These are phyloP conservation scores for Xyliphius kryptos DNA, from an alignment of 2,113 vertebrate genomes.

Conservation along the genomic window DNA sequence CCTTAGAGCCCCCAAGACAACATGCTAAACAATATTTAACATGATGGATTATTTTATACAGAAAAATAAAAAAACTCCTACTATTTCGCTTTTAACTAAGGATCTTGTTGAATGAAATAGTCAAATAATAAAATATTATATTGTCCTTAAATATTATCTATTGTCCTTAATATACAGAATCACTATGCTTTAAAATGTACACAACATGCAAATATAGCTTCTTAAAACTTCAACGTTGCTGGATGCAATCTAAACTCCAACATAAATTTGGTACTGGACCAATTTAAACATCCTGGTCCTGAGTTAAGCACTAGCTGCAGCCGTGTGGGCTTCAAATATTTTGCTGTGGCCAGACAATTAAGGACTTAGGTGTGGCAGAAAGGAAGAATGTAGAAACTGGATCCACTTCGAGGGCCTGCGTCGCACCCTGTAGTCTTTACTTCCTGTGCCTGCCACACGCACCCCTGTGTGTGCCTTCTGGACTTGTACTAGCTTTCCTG, in stretches of 20 bases:
- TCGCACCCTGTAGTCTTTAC: slow-evolving; percentile 62
- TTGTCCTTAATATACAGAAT: too few species aligned
- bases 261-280: slow-evolving; percentile 55
- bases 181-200: too few species aligned
- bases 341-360: slow-evolving; percentile 71
- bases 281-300: slow-evolving; percentile 65
- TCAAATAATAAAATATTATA: too few species aligned
- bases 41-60: too few species aligned
- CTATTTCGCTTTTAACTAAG: too few species aligned
- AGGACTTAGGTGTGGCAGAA: slow-evolving; percentile 71
- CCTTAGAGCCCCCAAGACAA: too few species aligned
- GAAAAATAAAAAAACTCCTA: too few species aligned
- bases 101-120: too few species aligned
- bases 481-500: slow-evolving; percentile 38
- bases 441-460: slow-evolving; percentile 44
- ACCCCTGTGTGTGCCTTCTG: slow-evolving; percentile 1
- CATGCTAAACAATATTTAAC: too few species aligned
- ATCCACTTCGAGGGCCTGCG: slow-evolving; percentile 52
- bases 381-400: slow-evolving; percentile 70
- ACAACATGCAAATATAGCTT: slow-evolving; percentile 2
- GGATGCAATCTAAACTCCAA: slow-evolving; percentile 47
- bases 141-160: too few species aligned
- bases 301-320: slow-evolving; percentile 59
- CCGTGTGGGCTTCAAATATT: slow-evolving; percentile 66
- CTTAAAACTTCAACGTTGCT: slow-evolving; percentile 39